Evolutionary conservation across 2,888 invertebrate species (phyloP), one percentile per base, ranked within the genome.

Genomic region (Bruchidius siliquastri): DNA sequence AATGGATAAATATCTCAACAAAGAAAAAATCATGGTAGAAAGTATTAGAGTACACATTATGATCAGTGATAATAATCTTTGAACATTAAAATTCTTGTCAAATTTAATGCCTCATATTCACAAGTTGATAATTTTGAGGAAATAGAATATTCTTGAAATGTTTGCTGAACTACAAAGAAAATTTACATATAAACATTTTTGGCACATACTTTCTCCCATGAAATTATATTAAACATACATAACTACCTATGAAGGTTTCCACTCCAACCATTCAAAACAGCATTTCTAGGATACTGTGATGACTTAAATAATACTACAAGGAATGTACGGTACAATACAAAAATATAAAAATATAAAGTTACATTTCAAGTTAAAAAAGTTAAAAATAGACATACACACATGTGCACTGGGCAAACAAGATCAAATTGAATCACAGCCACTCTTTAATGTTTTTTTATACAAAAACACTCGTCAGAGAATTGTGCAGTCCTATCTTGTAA

Each of bases 401-500:
- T 30, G 8, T 30, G 30, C 49, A 49, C 49, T 49, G 13, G 49
- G 49, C 10, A 49, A 18, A 13, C 3, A 49, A 8, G 18, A 18
- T 8, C 8, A 49, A 49, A 49, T 18, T 13, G 18, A 18, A 49
- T 49, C 49, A 49, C 49, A 49, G 49, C 49, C 8, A 49, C 49
- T 4, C 49, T n/a, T n/a, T 49, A 26, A 26, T 49, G 49, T 49
- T 49, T 49, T 49, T 49, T 49, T 4, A 49, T 49, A 49, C 1
- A 49, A 49, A 49, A 49, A 49, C 49, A 49, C 49, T 49, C 49
- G 49, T 49, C 49, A 18, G 6, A 49, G 18, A 49, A 49, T 1
- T 49, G 1, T 49, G 49, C 18, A 49, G 49, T 49, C 49, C 49
- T 68, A 80, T 73, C 79, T 74, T 20, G 83, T 83, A 68, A 86